Evolutionary conservation across 2,113 vertebrate species (phyloP).

Genomic region (Tamias sibiricus): DNA sequence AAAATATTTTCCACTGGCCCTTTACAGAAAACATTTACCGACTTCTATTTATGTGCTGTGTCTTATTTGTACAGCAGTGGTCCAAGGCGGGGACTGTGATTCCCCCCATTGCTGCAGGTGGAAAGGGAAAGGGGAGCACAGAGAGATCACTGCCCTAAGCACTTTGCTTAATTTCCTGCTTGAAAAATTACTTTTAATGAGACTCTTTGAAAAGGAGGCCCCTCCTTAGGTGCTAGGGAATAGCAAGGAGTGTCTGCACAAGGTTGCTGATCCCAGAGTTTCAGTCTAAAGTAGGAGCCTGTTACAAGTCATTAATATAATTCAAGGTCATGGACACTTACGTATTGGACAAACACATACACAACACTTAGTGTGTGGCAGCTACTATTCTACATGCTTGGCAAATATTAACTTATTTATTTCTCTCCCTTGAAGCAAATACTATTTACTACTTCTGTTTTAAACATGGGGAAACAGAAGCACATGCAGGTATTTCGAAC

Average conservation of each 20-base stretch:
- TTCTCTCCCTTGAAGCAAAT: not conserved
- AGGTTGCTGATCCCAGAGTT: not conserved
- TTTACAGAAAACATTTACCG: not conserved
- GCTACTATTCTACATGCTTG: not conserved
- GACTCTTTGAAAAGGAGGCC: not conserved
- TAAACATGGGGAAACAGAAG: not conserved
- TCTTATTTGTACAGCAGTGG: not conserved
- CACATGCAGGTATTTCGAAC: fast-evolving
- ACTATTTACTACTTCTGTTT: not conserved
- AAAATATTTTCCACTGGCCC: not conserved
- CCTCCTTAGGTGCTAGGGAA: not conserved
- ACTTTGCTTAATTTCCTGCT: constrained; percentile 24
- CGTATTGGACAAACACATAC: not conserved
- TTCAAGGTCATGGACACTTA: not conserved
- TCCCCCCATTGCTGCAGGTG: not conserved
- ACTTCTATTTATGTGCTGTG: not conserved
- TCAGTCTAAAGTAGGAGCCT: not conserved
- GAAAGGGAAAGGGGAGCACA: not conserved
- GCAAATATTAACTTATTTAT: not conserved
- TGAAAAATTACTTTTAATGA: constrained; percentile 54
- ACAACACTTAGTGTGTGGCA: not conserved
- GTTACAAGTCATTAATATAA: not conserved
- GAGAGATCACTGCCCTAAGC: not conserved
- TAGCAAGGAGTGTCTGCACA: not conserved
- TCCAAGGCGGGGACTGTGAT: not conserved